These are phyloP conservation scores for Cyclina sinensis DNA, from an alignment of 1,140 invertebrate genomes.

Conservation along the genomic window DNA sequence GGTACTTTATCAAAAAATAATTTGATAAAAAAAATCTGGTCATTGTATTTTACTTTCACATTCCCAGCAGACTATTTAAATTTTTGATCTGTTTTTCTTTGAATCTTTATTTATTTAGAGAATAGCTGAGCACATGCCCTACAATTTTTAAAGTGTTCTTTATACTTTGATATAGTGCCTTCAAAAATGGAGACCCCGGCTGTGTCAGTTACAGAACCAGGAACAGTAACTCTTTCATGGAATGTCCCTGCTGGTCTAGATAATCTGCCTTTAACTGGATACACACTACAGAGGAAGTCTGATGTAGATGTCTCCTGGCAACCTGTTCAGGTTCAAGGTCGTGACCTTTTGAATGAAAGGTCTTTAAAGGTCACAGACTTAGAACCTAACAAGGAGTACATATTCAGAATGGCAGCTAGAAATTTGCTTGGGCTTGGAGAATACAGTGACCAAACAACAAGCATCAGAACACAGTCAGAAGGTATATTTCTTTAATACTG, in stretches of 20 bases:
- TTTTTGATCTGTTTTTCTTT: too few species aligned
- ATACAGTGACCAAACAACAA: not conserved
- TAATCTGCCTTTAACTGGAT: slow-evolving; percentile 50
- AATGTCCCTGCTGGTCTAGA: not conserved
- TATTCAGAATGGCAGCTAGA: slow-evolving; percentile 20
- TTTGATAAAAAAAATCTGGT: too few species aligned
- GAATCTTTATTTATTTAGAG: too few species aligned
- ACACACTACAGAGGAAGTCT: slow-evolving; percentile 7
- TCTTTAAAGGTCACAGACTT: slow-evolving; percentile 29
- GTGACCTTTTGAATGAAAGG: not conserved
- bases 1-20: too few species aligned
- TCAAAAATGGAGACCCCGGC: slow-evolving; percentile 24
- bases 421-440: slow-evolving; percentile 36
- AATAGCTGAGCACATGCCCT: too few species aligned
- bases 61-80: too few species aligned
- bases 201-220: not conserved
- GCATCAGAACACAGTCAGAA: not conserved
- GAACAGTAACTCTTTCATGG: slow-evolving; percentile 36
- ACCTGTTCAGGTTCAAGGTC: slow-evolving; percentile 27
- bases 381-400: slow-evolving; percentile 1
- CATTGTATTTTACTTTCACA: too few species aligned
- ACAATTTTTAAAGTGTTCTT: too few species aligned
- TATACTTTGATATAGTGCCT: too few species aligned
- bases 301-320: slow-evolving; percentile 8
- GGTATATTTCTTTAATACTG: too few species aligned